phyloP scores from a whole-genome alignment of 2,797 vertebrate species.

The Eulemur albifrons region DNA sequence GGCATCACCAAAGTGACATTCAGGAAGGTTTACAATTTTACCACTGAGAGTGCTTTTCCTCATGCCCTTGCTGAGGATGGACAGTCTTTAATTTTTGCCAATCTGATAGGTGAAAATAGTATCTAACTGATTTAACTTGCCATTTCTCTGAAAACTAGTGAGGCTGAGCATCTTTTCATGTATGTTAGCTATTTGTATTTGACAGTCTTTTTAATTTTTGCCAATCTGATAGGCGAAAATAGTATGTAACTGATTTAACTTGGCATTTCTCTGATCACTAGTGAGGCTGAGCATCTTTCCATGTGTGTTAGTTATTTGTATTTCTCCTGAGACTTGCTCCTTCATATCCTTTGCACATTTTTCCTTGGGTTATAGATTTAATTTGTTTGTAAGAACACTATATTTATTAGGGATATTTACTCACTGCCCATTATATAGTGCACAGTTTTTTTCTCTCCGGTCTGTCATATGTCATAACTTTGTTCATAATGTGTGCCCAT shows the following conservation, averaged over 20 bases:
- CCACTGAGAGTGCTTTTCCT: neutral
- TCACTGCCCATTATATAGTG: neutral
- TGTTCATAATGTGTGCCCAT: slow-evolving; percentile 17
- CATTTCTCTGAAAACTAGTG: slow-evolving; percentile 2
- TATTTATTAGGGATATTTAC: slow-evolving; percentile 31
- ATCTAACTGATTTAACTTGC: slow-evolving; percentile 21
- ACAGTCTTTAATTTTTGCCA: slow-evolving; percentile 23
- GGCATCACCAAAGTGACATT: neutral
- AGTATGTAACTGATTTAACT: slow-evolving; percentile 9
- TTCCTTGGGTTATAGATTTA: slow-evolving; percentile 40
- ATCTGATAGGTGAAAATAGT: neutral
- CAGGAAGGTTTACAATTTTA: neutral
- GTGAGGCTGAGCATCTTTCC: neutral
- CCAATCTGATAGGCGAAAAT: neutral
- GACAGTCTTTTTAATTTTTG: slow-evolving; percentile 31
- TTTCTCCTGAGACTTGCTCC: neutral
- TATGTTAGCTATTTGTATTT: slow-evolving; percentile 9
- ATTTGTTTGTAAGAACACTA: slow-evolving; percentile 32
- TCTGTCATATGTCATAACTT: slow-evolving; percentile 57
- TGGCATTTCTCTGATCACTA: slow-evolving; percentile 23
- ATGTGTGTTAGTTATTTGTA: neutral
- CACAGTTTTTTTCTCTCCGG: slow-evolving; percentile 1
- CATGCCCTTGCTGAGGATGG: neutral
- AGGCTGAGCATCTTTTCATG: neutral
- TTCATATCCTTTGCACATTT: slow-evolving; percentile 21